Percentiles rank a stretch among this genome's conserved stretches.
phyloP scores from a whole-genome alignment of 2,888 invertebrate genomes.

The Pristionchus maxplancki region DNA sequence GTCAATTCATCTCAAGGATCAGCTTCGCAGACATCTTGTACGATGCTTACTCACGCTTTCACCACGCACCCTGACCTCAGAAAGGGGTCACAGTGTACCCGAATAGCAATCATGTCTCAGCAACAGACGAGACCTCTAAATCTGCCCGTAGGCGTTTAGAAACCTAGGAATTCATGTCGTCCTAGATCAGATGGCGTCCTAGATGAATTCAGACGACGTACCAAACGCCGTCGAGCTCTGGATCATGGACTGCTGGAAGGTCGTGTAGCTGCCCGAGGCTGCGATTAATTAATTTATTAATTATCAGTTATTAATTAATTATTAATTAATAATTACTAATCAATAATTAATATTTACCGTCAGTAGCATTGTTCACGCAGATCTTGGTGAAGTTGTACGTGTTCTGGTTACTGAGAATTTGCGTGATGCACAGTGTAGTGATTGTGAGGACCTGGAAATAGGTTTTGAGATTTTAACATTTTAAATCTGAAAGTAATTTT shows the following conservation, averaged over 20 bases:
- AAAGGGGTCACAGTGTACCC: too few relatives aligned
- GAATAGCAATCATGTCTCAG: too few relatives aligned
- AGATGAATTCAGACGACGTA: background rate
- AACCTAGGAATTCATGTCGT: too few relatives aligned
- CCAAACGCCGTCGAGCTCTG: constrained; percentile 31
- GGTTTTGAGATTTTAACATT: background rate
- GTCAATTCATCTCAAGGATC: too few relatives aligned
- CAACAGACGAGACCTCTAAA: too few relatives aligned
- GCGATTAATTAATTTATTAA: background rate
- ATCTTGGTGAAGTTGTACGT: constrained; percentile 67
- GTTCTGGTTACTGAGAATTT: constrained; percentile 62
- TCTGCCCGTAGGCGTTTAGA: too few relatives aligned
- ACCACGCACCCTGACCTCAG: too few relatives aligned
- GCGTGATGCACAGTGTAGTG: constrained; percentile 59
- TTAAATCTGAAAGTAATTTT: too few relatives aligned
- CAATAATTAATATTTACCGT: constrained; percentile 51
- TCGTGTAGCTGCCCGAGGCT: constrained; percentile 25
- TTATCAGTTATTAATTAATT: background rate
- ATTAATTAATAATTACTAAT: too few relatives aligned
- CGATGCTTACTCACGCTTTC: too few relatives aligned
- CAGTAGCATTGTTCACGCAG: constrained; percentile 61
- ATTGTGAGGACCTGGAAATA: constrained; percentile 54
- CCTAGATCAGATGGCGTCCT: too few relatives aligned
- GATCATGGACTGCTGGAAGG: background rate
- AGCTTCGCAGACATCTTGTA: too few relatives aligned